These are phyloP conservation scores for Tor tambroides DNA, from an alignment of 2,113 vertebrate genomes.

Conservation along the genomic window DNA sequence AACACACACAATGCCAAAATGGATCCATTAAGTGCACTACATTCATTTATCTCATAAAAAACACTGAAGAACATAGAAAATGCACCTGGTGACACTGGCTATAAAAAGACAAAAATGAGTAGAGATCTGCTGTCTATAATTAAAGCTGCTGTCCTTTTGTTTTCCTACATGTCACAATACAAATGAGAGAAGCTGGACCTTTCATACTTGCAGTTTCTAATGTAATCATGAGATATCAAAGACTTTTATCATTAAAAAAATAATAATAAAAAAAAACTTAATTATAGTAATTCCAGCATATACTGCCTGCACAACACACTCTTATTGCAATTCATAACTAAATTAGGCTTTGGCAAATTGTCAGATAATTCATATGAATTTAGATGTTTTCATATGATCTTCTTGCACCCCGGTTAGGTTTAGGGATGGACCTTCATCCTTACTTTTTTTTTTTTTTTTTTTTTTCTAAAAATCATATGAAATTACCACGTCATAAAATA, in stretches of 20 bases:
- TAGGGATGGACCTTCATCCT: not conserved
- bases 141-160: not conserved
- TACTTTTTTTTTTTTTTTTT: not conserved
- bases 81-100: not conserved
- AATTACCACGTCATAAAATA: too few relatives aligned
- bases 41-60: not conserved
- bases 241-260: too few relatives aligned
- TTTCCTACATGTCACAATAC: not conserved
- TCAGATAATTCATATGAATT: not conserved
- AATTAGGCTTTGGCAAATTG: not conserved
- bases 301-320: not conserved
- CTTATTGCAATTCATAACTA: not conserved
- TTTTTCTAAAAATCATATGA: not conserved
- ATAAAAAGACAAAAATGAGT: not conserved
- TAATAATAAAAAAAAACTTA: too few relatives aligned
- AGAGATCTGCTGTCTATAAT: not conserved
- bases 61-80: not conserved
- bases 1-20: not conserved
- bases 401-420: not conserved
- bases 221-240: not conserved
- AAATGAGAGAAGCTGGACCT: not conserved
- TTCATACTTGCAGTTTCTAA: not conserved
- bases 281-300: not conserved
- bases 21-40: not conserved
- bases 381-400: not conserved